A percentile compares a stretch with the other conserved stretches of the same genome.
phyloP scores from a whole-genome alignment of 2,888 invertebrate species.

The Noctua comes region DNA sequence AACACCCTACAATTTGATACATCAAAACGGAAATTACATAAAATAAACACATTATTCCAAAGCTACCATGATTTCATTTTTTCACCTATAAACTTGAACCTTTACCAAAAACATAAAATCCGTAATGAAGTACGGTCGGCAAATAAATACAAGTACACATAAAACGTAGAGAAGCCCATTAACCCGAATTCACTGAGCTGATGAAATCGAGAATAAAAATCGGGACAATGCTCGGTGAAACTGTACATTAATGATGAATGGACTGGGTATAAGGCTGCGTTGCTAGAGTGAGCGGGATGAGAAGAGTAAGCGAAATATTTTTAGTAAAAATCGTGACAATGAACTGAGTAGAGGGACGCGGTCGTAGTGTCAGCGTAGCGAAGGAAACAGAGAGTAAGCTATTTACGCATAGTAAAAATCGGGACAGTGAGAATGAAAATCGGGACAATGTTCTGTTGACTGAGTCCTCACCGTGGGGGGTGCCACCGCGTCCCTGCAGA shows the following conservation, averaged over 20 bases:
- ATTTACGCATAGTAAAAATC: not conserved
- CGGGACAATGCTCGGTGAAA: slow-evolving; percentile 45
- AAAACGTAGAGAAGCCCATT: slow-evolving; percentile 52
- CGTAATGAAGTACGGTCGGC: slow-evolving; percentile 23
- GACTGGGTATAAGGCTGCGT: not conserved
- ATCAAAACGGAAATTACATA: not conserved
- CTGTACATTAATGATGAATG: slow-evolving; percentile 76
- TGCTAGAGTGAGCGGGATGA: slow-evolving; percentile 29
- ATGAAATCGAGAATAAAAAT: slow-evolving; percentile 63
- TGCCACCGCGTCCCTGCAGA: no score
- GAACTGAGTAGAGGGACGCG: not conserved
- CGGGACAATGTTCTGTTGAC: not conserved
- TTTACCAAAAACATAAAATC: not conserved
- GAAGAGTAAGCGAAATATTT: not conserved
- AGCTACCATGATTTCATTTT: not conserved
- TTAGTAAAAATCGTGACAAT: slow-evolving; percentile 16
- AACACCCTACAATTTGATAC: not conserved
- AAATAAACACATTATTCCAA: not conserved
- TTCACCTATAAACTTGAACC: slow-evolving; percentile 17
- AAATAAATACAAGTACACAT: slow-evolving; percentile 42
- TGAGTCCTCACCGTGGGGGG: no score
- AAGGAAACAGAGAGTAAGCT: not conserved
- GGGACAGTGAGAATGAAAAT: not conserved
- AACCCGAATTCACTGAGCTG: slow-evolving; percentile 56
- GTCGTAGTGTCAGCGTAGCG: not conserved